Evolutionary conservation across 2,113 vertebrate species (phyloP), one percentile per base, ranked within the genome.

Genomic region (Tachysurus vachellii): DNA sequence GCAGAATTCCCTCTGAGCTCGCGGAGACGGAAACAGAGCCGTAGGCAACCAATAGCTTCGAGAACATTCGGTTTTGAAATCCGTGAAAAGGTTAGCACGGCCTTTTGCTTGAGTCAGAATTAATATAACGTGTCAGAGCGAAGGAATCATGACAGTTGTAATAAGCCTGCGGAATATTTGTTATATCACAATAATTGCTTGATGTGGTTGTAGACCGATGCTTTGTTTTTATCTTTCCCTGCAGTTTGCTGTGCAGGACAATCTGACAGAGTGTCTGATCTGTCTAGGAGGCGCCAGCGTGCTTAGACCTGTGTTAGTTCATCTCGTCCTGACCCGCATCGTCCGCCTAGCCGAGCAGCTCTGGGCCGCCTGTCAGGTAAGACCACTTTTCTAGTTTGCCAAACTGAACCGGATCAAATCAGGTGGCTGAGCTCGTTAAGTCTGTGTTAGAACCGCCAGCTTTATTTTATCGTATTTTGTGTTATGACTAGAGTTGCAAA

Each of bases 301-400:
- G 23, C 91, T 96, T 31, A 96, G 92, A 89, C 92, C 94, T 83
- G 91, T 95, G 57, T 91, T 96, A 79, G 84, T 97, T 85, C 91
- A 93, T 61, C 94, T 96, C 84, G 90, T 98, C 21, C 93, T 98
- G 0, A 91, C 93, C 2, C 93, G 95, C 93, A 88, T 97, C 88
- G 94, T 88, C 89, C 84, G 86, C 50, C 94, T 97, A 90, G 92
- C 94, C 47, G 93, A 96, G 80, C 91, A 94, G 75, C 93, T 98
- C 42, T 92, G 91, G 92, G 88, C 94, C 71, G 82, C 91, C 85
- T 85, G 89, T 85, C 95, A 98, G 97, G 97, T 98, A 95, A 90
- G 84, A 36, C 1, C 36, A 62, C 26, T 6, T 31, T 5, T 44
- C 57, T 50, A 21, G 31, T 53, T 14, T 13, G 19, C 68, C 31